Evolutionary conservation across 1,140 invertebrate genomes (phyloP).

Genomic region (Aphelenchoides avenae): DNA sequence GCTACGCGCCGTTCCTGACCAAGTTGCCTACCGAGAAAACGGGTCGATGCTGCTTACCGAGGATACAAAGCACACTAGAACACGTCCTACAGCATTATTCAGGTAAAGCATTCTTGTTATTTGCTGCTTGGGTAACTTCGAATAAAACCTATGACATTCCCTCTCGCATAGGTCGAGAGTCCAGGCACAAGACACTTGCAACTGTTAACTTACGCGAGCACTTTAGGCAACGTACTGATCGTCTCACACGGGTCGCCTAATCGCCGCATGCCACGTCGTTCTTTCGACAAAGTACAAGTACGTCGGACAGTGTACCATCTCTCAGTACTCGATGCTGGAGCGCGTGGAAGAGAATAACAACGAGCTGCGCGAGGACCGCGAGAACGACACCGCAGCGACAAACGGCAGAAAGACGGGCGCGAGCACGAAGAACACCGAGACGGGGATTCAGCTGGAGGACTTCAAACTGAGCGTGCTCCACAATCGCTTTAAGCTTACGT

Average conservation of each 20-base stretch:
- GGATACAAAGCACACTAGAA: constrained; percentile 31
- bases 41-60: constrained; percentile 30
- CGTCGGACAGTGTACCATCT: constrained; percentile 46
- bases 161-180: neutral
- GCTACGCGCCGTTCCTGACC: constrained; percentile 33
- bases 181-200: neutral
- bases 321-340: constrained; percentile 35
- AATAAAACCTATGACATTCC: no score
- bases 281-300: constrained; percentile 23
- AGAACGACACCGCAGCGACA: no score
- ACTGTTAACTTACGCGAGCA: neutral
- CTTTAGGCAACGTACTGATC: constrained; percentile 40
- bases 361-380: constrained; percentile 9
- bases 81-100: constrained; percentile 34
- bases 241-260: constrained; percentile 42
- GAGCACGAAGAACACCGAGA: no score
- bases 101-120: constrained; percentile 14
- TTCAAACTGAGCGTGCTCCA: constrained; percentile 17
- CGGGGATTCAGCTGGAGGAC: constrained; percentile 7
- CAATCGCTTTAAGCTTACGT: constrained; percentile 21
- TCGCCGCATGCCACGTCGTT: constrained; percentile 30
- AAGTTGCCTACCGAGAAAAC: constrained; percentile 31
- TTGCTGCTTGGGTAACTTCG: no score
- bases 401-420: no score
- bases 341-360: constrained; percentile 13